Percentiles rank a stretch among this genome's conserved stretches.
These are phyloP conservation scores for Zaprionus davidi DNA, from an alignment of 1,140 invertebrate species.

Conservation along the genomic window DNA sequence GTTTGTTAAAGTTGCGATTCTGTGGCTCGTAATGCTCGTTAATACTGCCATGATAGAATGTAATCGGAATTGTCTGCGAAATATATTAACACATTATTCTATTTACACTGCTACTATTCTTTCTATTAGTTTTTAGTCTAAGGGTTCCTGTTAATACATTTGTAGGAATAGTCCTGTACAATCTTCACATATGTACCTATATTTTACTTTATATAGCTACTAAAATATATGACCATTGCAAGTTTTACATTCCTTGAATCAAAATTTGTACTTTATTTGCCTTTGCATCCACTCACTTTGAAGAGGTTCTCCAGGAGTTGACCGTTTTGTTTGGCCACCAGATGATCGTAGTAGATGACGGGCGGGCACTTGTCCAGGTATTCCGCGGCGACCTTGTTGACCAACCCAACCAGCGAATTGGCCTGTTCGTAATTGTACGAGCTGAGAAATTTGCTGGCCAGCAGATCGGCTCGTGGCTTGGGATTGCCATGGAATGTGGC, in stretches of 20 bases:
- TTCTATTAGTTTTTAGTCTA: too few species aligned
- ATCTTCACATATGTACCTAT: too few species aligned
- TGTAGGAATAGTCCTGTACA: too few species aligned
- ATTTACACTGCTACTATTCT: too few species aligned
- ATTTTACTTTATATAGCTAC: not conserved
- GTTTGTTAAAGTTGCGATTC: constrained; percentile 54
- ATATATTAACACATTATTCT: too few species aligned
- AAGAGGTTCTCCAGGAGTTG: constrained; percentile 86
- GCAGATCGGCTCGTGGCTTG: constrained; percentile 85
- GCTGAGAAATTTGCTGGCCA: constrained; percentile 85
- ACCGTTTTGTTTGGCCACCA: constrained; percentile 85
- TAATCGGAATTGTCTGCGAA: constrained; percentile 85
- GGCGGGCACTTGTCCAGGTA: constrained; percentile 87
- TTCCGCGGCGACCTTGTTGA: constrained; percentile 86
- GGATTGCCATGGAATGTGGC: constrained; percentile 85
- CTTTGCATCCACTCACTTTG: constrained; percentile 58
- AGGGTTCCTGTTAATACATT: too few species aligned
- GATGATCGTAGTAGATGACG: constrained; percentile 87
- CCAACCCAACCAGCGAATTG: constrained; percentile 85
- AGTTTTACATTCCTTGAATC: too few species aligned
- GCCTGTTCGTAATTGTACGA: constrained; percentile 83
- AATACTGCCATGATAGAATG: constrained; percentile 87
- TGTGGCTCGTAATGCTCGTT: constrained; percentile 72
- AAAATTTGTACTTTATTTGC: not conserved
- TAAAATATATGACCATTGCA: not conserved